A percentile compares a stretch with the other conserved stretches of the same genome.
phyloP scores from a whole-genome alignment of 1,140 invertebrate genomes.

The Drosophila serrata region DNA sequence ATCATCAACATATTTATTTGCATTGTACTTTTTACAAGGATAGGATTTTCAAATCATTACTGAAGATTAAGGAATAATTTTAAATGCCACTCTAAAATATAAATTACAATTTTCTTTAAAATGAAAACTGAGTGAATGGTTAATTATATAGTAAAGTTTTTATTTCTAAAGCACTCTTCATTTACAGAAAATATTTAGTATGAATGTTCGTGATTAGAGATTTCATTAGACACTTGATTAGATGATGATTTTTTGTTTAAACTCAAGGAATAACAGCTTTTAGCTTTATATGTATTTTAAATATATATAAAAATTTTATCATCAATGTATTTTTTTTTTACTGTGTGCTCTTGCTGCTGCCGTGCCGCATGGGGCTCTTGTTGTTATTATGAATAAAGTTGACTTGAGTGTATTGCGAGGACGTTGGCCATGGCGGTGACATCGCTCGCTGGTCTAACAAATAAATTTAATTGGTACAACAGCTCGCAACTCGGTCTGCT shows the following conservation, averaged over 20 bases:
- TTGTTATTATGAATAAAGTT: slow-evolving; percentile 70
- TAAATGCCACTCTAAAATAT: no score
- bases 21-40: background rate
- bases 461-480: slow-evolving; percentile 75
- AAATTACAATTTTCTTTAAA: background rate
- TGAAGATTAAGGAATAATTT: no score
- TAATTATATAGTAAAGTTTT: no score
- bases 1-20: background rate
- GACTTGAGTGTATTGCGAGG: slow-evolving; percentile 67
- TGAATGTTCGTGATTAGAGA: no score
- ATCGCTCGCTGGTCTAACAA: slow-evolving; percentile 57
- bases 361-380: slow-evolving; percentile 31
- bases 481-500: slow-evolving; percentile 18
- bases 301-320: no score
- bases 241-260: no score
- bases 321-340: no score
- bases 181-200: no score
- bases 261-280: no score
- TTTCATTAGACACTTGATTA: no score
- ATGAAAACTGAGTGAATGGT: background rate
- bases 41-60: no score
- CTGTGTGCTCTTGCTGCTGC: slow-evolving; percentile 12
- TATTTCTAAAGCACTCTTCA: background rate
- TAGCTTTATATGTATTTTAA: no score
- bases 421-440: slow-evolving; percentile 45